A percentile compares a stretch with the other conserved stretches of the same genome.
These are phyloP conservation scores for Allolobophora icterica DNA, from an alignment of 2,888 invertebrate species.

Conservation along the genomic window DNA sequence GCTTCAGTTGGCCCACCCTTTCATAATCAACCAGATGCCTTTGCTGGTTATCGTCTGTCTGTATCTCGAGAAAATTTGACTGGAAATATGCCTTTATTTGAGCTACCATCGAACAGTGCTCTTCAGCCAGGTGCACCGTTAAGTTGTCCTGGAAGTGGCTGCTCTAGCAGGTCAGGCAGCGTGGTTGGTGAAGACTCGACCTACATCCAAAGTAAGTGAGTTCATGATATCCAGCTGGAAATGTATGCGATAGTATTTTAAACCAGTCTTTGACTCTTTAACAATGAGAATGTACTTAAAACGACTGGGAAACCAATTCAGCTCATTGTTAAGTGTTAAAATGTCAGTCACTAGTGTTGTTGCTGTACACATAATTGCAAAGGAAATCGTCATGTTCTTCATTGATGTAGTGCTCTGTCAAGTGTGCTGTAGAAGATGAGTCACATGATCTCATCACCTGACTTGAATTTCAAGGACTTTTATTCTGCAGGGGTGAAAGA, in stretches of 20 bases:
- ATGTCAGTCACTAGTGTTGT: background rate
- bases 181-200: background rate
- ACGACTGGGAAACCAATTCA: too few species aligned
- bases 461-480: background rate
- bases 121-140: background rate
- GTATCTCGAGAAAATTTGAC: constrained; percentile 20
- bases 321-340: too few species aligned
- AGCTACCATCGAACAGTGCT: background rate
- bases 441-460: background rate
- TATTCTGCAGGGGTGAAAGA: background rate
- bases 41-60: background rate
- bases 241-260: background rate
- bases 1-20: background rate
- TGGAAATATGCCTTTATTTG: background rate
- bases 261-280: background rate
- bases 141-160: background rate
- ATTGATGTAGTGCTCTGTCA: background rate
- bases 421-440: background rate
- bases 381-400: background rate
- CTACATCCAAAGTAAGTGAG: constrained; percentile 3
- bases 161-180: constrained; percentile 13
- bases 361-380: background rate
- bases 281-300: too few species aligned
- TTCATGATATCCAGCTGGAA: background rate
- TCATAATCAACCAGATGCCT: background rate